Percentiles rank a stretch among this genome's conserved stretches.
Conservation (phyloP, 2,888 invertebrate genomes). For the Pristionchus arcanus region DNA sequence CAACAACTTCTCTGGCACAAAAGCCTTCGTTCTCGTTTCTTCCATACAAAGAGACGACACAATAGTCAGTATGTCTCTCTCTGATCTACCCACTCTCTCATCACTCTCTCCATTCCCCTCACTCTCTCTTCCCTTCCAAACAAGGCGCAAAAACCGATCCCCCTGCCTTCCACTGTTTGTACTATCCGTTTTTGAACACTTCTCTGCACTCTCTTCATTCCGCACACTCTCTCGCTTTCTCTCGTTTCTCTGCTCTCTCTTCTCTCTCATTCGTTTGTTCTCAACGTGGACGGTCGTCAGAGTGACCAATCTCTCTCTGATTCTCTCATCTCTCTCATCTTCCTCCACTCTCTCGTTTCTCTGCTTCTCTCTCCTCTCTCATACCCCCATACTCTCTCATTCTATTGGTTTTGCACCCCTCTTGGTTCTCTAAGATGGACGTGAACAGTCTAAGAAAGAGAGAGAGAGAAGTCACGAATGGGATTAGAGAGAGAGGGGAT, state of each 20-base stretch:
- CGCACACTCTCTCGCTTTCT: background rate
- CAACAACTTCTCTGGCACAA: conserved; percentile 14
- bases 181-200: conserved; percentile 45
- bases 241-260: conserved; percentile 33
- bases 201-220: background rate
- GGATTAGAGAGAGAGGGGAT: conserved; percentile 4
- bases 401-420: conserved; percentile 47
- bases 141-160: conserved; percentile 50
- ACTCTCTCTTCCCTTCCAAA: conserved; percentile 38
- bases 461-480: background rate
- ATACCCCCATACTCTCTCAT: background rate
- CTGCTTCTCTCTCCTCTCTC: conserved; percentile 17
- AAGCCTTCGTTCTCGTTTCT: background rate
- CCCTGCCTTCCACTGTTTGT: conserved; percentile 35
- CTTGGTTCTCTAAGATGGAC: conserved; percentile 25
- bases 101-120: background rate
- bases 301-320: conserved; percentile 27
- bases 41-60: background rate
- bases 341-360: background rate
- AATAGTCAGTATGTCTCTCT: conserved; percentile 29
- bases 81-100: conserved; percentile 44
- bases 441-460: background rate
- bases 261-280: conserved; percentile 29
- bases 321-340: background rate
- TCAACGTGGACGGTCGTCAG: conserved; percentile 29